Percentiles rank a stretch among this genome's conserved stretches.
These are phyloP conservation scores for Thunnus albacares DNA, from an alignment of 2,797 vertebrate species.

Conservation along the genomic window DNA sequence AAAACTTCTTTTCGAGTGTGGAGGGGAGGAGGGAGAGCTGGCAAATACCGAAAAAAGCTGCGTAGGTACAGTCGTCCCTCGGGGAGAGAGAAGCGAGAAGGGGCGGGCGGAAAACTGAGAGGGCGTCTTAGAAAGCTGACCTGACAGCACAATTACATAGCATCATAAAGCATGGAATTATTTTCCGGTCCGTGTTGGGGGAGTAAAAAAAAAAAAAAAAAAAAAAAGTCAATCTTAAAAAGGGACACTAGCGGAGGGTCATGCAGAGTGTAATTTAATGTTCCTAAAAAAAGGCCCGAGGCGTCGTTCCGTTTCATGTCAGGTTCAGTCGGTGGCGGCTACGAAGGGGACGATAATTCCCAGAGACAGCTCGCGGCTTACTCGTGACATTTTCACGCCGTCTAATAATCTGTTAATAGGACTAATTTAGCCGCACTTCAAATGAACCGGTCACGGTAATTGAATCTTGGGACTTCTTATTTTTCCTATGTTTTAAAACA, in stretches of 20 bases:
- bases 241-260: slow-evolving; percentile 31
- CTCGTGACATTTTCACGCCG: slow-evolving; percentile 40
- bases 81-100: slow-evolving; percentile 32
- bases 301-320: slow-evolving; percentile 13
- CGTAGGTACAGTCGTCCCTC: slow-evolving; percentile 37
- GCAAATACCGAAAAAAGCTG: background rate
- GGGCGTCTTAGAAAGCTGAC: slow-evolving; percentile 50
- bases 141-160: slow-evolving; percentile 72
- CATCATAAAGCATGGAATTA: slow-evolving; percentile 72
- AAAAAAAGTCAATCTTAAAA: slow-evolving; percentile 42
- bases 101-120: slow-evolving; percentile 43
- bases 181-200: slow-evolving; percentile 37
- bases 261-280: slow-evolving; percentile 37
- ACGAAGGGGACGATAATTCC: slow-evolving; percentile 20
- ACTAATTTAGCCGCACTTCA: slow-evolving; percentile 34
- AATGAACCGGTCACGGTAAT: slow-evolving; percentile 10
- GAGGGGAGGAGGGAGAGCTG: background rate
- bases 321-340: slow-evolving; percentile 16
- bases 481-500: background rate
- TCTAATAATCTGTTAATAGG: slow-evolving; percentile 53
- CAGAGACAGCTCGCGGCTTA: slow-evolving; percentile 9
- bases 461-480: slow-evolving; percentile 25
- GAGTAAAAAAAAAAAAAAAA: background rate
- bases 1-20: slow-evolving; percentile 15
- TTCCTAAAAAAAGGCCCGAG: slow-evolving; percentile 26